Evolutionary conservation across 2,888 invertebrate genomes (phyloP).

Genomic region (Halocaridina rubra): DNA sequence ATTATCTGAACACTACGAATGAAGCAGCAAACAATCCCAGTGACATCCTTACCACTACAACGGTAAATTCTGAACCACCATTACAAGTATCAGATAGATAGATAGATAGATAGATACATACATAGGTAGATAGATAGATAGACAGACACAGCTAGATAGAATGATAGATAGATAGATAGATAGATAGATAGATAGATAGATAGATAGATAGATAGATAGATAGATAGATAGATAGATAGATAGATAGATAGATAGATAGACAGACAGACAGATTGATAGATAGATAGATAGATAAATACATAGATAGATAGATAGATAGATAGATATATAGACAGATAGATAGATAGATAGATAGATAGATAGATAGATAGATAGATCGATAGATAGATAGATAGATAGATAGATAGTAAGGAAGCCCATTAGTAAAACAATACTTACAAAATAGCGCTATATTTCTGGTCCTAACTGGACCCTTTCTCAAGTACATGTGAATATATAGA

Average conservation of each 20-base stretch:
- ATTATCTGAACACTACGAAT: no score
- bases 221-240: not conserved
- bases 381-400: not conserved
- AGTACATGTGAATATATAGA: not conserved
- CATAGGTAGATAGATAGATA: not conserved
- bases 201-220: not conserved
- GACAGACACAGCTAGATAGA: not conserved
- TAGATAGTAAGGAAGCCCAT: not conserved
- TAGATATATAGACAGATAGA: no score
- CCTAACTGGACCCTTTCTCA: no score
- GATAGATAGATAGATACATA: not conserved
- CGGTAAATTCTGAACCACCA: no score
- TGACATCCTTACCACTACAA: no score
- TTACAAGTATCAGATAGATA: no score
- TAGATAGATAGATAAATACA: no score
- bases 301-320: no score
- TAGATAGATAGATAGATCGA: not conserved
- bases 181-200: not conserved
- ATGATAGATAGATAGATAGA: not conserved
- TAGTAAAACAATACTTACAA: no score
- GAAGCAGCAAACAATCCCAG: no score
- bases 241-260: no score
- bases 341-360: not conserved
- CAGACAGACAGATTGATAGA: no score
- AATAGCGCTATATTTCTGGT: not conserved